A percentile compares a stretch with the other conserved stretches of the same genome.
phyloP scores from a whole-genome alignment of 2,888 invertebrate species.

The Orthosia cruda region DNA sequence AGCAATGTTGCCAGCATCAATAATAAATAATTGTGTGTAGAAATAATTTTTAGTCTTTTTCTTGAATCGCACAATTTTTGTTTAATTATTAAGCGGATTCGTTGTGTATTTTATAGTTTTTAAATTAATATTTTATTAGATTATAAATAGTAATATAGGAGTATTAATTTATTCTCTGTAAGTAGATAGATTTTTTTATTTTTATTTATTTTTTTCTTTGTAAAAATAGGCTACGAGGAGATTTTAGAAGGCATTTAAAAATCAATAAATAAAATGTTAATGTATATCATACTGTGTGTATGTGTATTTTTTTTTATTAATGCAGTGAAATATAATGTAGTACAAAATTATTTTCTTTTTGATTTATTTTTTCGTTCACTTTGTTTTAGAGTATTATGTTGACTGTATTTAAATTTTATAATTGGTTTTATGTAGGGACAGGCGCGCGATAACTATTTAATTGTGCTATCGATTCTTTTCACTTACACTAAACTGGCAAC shows the following conservation, averaged over 20 bases:
- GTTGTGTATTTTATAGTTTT: slow-evolving; percentile 68
- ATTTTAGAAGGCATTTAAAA: slow-evolving; percentile 75
- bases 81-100: slow-evolving; percentile 52
- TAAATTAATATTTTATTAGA: slow-evolving; percentile 64
- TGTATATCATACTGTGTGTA: slow-evolving; percentile 68
- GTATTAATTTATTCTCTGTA: slow-evolving; percentile 71
- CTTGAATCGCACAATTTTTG: slow-evolving; percentile 66
- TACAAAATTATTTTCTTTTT: slow-evolving; percentile 76
- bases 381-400: slow-evolving; percentile 5
- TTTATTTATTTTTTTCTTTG: slow-evolving; percentile 71
- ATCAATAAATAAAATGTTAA: slow-evolving; percentile 62
- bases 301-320: slow-evolving; percentile 71
- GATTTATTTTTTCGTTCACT: slow-evolving; percentile 50
- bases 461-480: neutral
- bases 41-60: slow-evolving; percentile 52
- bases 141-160: slow-evolving; percentile 52
- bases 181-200: slow-evolving; percentile 70
- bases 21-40: slow-evolving; percentile 62
- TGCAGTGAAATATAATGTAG: slow-evolving; percentile 81
- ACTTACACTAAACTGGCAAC: too few species aligned
- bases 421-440: slow-evolving; percentile 21
- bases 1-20: slow-evolving; percentile 57
- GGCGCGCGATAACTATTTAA: slow-evolving; percentile 20
- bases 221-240: slow-evolving; percentile 69
- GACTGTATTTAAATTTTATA: slow-evolving; percentile 3